phyloP scores from a whole-genome alignment of 1,140 invertebrate genomes.

The Doryteuthis pealeii region DNA sequence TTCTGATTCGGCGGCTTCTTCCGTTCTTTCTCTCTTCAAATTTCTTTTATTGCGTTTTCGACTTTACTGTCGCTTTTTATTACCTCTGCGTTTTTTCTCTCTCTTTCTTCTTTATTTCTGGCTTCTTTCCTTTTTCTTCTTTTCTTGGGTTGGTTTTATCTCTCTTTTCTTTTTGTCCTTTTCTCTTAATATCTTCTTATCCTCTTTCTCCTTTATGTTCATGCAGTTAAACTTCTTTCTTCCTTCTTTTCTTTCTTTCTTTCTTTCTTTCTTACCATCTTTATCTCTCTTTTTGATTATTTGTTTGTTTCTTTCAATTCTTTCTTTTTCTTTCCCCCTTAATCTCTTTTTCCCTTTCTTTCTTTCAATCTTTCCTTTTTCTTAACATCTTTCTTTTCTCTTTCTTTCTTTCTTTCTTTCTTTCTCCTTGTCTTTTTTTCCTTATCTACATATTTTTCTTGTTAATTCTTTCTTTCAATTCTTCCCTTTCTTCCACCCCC shows the following conservation, averaged over 20 bases:
- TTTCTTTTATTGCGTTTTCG: not conserved
- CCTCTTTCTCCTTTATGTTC: not conserved
- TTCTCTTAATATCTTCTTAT: not conserved
- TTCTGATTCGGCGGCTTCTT: not conserved
- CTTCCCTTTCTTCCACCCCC: no score
- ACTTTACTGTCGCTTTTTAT: no score
- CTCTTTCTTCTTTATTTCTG: no score
- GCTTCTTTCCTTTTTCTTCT: no score
- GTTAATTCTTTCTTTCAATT: no score
- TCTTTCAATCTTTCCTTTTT: not conserved
- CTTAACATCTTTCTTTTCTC: not conserved
- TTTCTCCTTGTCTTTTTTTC: no score
- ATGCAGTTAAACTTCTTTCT: not conserved
- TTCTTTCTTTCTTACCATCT: not conserved
- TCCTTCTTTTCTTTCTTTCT: not conserved
- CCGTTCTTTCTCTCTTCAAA: not conserved
- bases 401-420: not conserved
- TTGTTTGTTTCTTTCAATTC: not conserved
- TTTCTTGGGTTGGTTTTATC: no score
- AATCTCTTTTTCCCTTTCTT: not conserved
- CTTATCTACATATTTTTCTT: no score
- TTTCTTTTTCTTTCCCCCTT: not conserved
- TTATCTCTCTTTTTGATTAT: not conserved
- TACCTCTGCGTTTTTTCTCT: no score
- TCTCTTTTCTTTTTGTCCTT: not conserved